Conservation (phyloP, 2,888 invertebrate species). For the Pandemis corylana region DNA sequence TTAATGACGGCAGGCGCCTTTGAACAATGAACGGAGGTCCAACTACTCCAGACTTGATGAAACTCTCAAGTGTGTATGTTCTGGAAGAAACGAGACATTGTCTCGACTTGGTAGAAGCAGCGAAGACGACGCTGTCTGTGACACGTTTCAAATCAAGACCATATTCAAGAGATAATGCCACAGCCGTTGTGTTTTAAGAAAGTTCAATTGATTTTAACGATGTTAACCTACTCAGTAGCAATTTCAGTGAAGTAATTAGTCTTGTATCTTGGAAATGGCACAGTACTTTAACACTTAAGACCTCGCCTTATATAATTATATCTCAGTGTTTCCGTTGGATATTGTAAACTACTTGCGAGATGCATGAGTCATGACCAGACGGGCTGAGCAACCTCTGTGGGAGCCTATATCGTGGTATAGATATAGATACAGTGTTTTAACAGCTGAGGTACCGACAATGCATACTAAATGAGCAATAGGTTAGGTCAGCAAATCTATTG, state of each 20-base stretch:
- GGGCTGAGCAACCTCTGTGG: constrained; percentile 61
- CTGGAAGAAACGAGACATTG: constrained; percentile 48
- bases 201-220: constrained; percentile 3
- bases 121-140: constrained; percentile 2
- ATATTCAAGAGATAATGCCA: neutral
- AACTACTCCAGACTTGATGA: constrained; percentile 66
- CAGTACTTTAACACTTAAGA: constrained; percentile 42
- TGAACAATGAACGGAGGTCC: constrained; percentile 64
- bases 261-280: constrained; percentile 35
- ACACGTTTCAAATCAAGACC: constrained; percentile 2
- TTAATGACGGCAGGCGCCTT: constrained; percentile 66
- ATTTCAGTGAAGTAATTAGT: constrained; percentile 31
- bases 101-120: constrained; percentile 1
- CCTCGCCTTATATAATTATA: constrained; percentile 51
- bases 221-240: constrained; percentile 20
- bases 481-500: constrained; percentile 24
- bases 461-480: constrained; percentile 29
- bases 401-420: constrained; percentile 44
- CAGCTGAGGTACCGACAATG: constrained; percentile 14
- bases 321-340: constrained; percentile 63
- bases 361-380: constrained; percentile 64
- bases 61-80: constrained; percentile 56
- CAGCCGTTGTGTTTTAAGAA: neutral
- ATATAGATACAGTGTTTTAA: constrained; percentile 3
- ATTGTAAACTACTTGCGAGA: constrained; percentile 62